Evolutionary conservation across 2,797 vertebrate species (phyloP).

Genomic region (Rhinoraja longicauda): DNA sequence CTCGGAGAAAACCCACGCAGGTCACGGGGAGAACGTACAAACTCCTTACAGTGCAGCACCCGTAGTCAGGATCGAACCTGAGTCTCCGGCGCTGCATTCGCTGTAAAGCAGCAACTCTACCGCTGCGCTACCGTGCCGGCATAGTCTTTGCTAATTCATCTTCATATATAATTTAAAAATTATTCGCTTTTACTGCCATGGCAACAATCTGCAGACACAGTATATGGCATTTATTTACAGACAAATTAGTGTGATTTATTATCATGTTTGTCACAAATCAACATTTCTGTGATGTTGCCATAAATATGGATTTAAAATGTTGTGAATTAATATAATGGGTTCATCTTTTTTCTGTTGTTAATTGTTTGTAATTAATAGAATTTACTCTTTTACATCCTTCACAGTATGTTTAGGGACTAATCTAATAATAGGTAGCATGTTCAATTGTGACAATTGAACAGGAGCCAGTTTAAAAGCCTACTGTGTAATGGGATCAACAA

Average conservation of each 20-base stretch:
- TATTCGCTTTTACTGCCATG: neutral
- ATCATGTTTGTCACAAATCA: conserved; percentile 19
- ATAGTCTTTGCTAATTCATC: no score
- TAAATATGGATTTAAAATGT: conserved; percentile 30
- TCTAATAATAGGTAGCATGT: conserved; percentile 22
- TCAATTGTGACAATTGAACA: conserved; percentile 37
- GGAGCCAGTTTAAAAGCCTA: conserved; percentile 16
- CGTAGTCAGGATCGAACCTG: no score
- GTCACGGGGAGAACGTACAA: no score
- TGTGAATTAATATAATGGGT: conserved; percentile 16
- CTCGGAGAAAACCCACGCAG: no score
- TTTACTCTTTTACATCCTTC: conserved; percentile 19
- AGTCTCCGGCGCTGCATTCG: no score
- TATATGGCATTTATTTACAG: conserved; percentile 29
- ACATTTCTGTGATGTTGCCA: neutral
- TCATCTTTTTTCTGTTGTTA: conserved; percentile 19
- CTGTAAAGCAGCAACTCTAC: no score
- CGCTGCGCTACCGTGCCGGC: no score
- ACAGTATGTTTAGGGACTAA: conserved; percentile 21
- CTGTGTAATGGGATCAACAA: conserved; percentile 21
- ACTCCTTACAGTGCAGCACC: no score
- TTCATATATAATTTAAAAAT: neutral
- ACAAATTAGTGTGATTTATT: conserved; percentile 31
- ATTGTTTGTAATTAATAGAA: conserved; percentile 29
- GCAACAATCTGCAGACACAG: neutral